These are phyloP conservation scores for Lacanobia oleracea DNA, from an alignment of 2,888 invertebrate genomes.

Conservation along the genomic window DNA sequence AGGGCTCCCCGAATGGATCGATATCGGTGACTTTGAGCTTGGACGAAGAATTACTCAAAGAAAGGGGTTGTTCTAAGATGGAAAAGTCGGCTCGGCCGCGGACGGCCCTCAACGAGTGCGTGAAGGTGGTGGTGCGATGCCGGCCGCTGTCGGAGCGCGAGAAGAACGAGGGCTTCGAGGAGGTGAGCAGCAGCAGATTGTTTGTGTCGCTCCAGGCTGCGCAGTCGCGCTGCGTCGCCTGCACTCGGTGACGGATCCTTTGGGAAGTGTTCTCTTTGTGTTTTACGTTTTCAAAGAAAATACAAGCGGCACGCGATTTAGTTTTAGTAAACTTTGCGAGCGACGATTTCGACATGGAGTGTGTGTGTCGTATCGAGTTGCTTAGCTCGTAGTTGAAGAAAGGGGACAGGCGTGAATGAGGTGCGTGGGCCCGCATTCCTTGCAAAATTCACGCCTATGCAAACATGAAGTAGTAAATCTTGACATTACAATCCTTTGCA, in stretches of 20 bases:
- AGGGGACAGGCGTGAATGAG: slow-evolving; percentile 51
- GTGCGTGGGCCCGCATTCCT: slow-evolving; percentile 62
- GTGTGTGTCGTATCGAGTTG: slow-evolving; percentile 7
- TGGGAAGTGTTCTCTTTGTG: slow-evolving; percentile 50
- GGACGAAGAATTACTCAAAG: slow-evolving; percentile 75
- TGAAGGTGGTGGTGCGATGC: slow-evolving; percentile 99
- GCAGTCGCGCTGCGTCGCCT: slow-evolving; percentile 79
- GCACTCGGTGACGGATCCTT: slow-evolving; percentile 44
- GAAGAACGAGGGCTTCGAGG: slow-evolving; percentile 92
- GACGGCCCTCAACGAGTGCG: slow-evolving; percentile 94
- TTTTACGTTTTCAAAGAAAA: slow-evolving; percentile 45
- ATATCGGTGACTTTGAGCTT: slow-evolving; percentile 86
- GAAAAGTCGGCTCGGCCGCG: slow-evolving; percentile 88
- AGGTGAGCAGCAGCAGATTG: slow-evolving; percentile 80
- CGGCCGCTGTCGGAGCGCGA: slow-evolving; percentile 98
- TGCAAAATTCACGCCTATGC: slow-evolving; percentile 65
- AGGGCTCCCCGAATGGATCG: slow-evolving; percentile 88
- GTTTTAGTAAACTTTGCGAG: slow-evolving; percentile 7
- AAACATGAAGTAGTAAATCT: slow-evolving; percentile 37
- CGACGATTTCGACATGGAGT: slow-evolving; percentile 2
- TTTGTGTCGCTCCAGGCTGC: slow-evolving; percentile 72
- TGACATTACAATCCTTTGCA: slow-evolving; percentile 43
- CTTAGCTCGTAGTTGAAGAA: slow-evolving; percentile 43
- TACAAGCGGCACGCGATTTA: slow-evolving; percentile 32
- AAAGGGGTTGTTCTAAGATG: slow-evolving; percentile 81